A percentile compares a stretch with the other conserved stretches of the same genome.
These are phyloP conservation scores for Sphecodes monilicornis DNA, from an alignment of 2,888 invertebrate species.

Conservation along the genomic window DNA sequence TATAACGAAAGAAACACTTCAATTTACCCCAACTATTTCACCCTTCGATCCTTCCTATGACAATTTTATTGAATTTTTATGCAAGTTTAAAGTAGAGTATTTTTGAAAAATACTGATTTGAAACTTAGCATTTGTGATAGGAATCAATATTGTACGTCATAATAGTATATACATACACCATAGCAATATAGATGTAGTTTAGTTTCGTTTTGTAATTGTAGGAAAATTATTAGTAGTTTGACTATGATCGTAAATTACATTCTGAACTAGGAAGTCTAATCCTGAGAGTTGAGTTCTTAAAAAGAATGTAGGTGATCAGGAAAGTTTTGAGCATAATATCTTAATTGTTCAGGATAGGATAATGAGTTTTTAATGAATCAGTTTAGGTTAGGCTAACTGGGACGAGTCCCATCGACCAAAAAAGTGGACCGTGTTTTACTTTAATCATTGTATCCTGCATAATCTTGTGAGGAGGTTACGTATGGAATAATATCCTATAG, in stretches of 20 bases:
- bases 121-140: neutral
- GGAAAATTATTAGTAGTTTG: neutral
- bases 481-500: neutral
- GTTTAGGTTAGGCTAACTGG: neutral
- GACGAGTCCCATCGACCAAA: neutral
- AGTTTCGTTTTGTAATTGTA: too few relatives aligned
- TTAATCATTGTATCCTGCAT: neutral
- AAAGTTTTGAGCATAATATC: neutral
- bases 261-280: too few relatives aligned
- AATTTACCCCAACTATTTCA: neutral
- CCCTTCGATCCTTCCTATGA: neutral
- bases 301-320: neutral
- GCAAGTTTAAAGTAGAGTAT: too few relatives aligned
- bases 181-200: too few relatives aligned
- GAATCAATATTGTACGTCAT: too few relatives aligned
- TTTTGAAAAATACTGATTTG: neutral
- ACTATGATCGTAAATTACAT: too few relatives aligned
- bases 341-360: neutral
- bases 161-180: too few relatives aligned
- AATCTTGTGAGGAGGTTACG: neutral
- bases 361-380: neutral
- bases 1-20: constrained; percentile 3
- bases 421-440: neutral
- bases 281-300: too few relatives aligned
- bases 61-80: too few relatives aligned